phyloP scores from a whole-genome alignment of 2,888 invertebrate genomes.

The Galeruca laticollis region DNA sequence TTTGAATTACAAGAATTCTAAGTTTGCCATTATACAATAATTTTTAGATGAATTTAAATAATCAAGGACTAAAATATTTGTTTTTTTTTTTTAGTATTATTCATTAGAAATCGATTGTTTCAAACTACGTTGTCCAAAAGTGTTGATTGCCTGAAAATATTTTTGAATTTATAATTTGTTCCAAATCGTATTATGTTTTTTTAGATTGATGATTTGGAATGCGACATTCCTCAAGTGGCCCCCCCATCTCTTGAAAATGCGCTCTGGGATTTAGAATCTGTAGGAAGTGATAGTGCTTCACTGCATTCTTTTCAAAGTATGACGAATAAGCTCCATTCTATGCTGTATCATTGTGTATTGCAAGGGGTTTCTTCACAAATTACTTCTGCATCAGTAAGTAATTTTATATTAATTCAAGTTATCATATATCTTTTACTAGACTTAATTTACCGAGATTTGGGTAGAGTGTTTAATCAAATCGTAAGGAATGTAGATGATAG shows the following conservation, averaged over 20 bases:
- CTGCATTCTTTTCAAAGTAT: conserved; percentile 69
- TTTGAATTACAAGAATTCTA: not conserved
- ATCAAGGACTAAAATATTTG: not conserved
- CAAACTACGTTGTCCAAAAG: not conserved
- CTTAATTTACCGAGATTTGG: too few relatives aligned
- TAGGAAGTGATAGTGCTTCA: conserved; percentile 71
- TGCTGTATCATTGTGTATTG: conserved; percentile 82
- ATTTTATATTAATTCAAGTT: not conserved
- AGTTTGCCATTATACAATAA: not conserved
- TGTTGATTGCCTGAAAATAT: not conserved
- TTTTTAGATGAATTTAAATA: not conserved
- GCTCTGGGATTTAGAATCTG: conserved; percentile 79
- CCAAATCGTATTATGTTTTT: conserved; percentile 52
- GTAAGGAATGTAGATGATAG: too few relatives aligned
- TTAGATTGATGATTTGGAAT: conserved; percentile 85
- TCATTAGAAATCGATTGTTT: too few relatives aligned
- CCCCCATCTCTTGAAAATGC: conserved; percentile 86
- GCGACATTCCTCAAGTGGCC: conserved; percentile 80
- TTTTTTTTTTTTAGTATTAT: not conserved
- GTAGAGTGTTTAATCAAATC: not conserved
- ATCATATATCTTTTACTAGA: not conserved
- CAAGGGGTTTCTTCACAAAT: conserved; percentile 93
- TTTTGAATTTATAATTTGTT: conserved; percentile 18
- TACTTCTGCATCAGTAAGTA: conserved; percentile 82
- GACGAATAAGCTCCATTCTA: conserved; percentile 71